phyloP scores from a whole-genome alignment of 1,140 invertebrate species.

The Parasteatoda tepidariorum region DNA sequence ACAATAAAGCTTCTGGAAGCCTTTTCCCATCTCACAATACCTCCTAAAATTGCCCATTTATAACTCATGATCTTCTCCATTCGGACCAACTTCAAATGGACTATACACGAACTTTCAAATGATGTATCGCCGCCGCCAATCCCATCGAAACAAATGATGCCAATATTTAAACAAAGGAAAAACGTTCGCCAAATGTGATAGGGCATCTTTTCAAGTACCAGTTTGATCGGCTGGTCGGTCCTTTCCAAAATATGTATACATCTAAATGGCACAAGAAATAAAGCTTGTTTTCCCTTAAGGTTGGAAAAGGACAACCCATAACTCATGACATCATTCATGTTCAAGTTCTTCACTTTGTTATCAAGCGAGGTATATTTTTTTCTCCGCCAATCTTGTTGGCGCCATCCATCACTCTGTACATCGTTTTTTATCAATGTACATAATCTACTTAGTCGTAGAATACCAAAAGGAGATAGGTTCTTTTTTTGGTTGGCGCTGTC shows the following conservation, averaged over 20 bases:
- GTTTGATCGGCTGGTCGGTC: background rate
- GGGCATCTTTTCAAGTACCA: background rate
- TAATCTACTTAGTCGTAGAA: slow-evolving; percentile 55
- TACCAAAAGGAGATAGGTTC: slow-evolving; percentile 17
- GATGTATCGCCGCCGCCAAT: no score
- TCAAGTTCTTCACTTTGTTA: slow-evolving; percentile 58
- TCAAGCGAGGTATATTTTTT: slow-evolving; percentile 19
- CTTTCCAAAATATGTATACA: background rate
- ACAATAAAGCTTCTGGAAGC: no score
- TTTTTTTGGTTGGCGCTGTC: slow-evolving; percentile 20
- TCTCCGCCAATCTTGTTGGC: slow-evolving; percentile 28
- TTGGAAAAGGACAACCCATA: slow-evolving; percentile 39
- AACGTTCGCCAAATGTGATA: background rate
- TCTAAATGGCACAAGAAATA: background rate
- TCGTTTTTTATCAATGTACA: slow-evolving; percentile 59
- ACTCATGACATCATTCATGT: slow-evolving; percentile 53
- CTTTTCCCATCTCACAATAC: no score
- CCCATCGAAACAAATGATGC: background rate
- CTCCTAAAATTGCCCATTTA: no score
- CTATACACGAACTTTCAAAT: no score
- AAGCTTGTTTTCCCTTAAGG: background rate
- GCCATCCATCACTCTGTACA: slow-evolving; percentile 34
- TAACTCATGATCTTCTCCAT: no score
- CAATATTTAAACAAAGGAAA: background rate
- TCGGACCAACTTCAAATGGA: no score